Evolutionary conservation across 2,888 invertebrate species (phyloP).

Genomic region (Acholoe squamosa): DNA sequence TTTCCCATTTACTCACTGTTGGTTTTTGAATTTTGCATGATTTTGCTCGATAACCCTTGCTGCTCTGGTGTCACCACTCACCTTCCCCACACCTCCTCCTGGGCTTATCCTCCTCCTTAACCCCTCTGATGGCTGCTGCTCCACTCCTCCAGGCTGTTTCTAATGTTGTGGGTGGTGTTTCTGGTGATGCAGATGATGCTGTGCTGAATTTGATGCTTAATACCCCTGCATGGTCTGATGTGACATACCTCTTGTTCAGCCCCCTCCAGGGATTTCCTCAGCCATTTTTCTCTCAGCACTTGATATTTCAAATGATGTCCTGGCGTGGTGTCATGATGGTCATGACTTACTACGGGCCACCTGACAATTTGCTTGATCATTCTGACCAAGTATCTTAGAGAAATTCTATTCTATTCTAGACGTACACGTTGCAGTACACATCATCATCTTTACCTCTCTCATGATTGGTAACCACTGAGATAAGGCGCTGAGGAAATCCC

Average conservation of each 20-base stretch:
- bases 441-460: too few species aligned
- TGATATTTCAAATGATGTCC: too few species aligned
- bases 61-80: conserved; percentile 6
- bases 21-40: not conserved
- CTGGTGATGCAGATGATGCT: not conserved
- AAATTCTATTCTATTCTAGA: too few species aligned
- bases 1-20: not conserved
- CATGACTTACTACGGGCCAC: too few species aligned
- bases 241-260: not conserved
- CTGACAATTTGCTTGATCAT: too few species aligned
- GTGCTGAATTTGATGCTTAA: not conserved
- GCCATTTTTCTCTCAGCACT: too few species aligned
- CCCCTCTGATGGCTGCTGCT: conserved; percentile 48
- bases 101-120: not conserved
- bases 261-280: not conserved
- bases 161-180: conserved; percentile 16
- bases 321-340: too few species aligned
- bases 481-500: too few species aligned
- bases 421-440: too few species aligned
- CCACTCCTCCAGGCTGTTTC: not conserved
- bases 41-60: not conserved
- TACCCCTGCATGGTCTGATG: conserved; percentile 22
- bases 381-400: too few species aligned
- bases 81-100: not conserved
- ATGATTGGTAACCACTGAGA: too few species aligned